phyloP scores from a whole-genome alignment of 2,113 vertebrate genomes.

The Eretmochelys imbricata region DNA sequence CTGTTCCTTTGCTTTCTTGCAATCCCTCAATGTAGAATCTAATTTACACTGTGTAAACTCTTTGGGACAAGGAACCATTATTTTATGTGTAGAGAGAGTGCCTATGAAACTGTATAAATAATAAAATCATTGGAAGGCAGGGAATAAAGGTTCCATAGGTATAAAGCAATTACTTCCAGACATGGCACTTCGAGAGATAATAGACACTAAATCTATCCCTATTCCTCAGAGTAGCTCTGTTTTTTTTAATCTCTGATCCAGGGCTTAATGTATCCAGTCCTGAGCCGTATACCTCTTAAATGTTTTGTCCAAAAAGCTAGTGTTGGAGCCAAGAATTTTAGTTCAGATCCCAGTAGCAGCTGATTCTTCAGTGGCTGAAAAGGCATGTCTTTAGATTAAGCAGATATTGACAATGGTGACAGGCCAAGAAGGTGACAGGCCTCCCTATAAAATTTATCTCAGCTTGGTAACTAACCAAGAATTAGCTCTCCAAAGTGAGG shows the following conservation, averaged over 20 bases:
- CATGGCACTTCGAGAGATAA: not conserved
- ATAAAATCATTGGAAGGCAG: not conserved
- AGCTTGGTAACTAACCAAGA: not conserved
- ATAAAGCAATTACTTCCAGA: not conserved
- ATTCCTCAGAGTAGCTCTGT: not conserved
- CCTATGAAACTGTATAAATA: not conserved
- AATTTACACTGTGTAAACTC: not conserved
- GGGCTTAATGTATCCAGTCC: not conserved
- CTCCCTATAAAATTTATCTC: not conserved
- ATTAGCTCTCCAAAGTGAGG: not conserved
- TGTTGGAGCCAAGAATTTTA: not conserved
- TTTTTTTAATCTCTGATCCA: not conserved
- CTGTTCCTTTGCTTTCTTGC: not conserved
- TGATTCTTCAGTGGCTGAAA: constrained; percentile 5
- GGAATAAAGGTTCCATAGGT: not conserved
- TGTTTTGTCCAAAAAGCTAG: not conserved
- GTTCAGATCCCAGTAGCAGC: not conserved
- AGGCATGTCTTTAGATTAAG: not conserved
- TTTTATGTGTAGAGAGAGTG: not conserved
- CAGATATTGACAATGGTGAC: not conserved
- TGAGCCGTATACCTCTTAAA: not conserved
- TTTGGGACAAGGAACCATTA: not conserved
- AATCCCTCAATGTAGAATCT: not conserved
- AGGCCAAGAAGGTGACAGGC: not conserved
- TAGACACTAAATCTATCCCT: not conserved